Percentiles rank a stretch among this genome's conserved stretches.
Conservation (phyloP, 1,140 invertebrate genomes). For the Maconellicoccus hirsutus region DNA sequence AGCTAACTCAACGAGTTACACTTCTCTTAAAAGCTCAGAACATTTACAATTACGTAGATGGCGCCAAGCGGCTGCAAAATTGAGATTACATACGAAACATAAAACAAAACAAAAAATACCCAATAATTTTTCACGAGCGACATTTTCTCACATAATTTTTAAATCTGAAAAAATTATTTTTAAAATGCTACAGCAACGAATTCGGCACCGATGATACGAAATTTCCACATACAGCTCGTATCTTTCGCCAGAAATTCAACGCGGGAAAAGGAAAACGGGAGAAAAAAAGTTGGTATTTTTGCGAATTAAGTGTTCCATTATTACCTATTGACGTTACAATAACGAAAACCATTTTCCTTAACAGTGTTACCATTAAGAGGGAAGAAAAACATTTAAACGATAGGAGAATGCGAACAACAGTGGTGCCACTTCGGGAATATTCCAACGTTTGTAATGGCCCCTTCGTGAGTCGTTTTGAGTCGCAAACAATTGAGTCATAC, state of each 20-base stretch:
- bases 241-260: neutral
- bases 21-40: neutral
- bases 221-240: neutral
- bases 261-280: neutral
- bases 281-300: slow-evolving; percentile 15
- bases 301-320: slow-evolving; percentile 14
- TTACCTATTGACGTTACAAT: slow-evolving; percentile 12
- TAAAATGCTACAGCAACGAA: neutral
- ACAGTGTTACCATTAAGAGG: slow-evolving; percentile 13
- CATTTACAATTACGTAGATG: neutral
- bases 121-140: neutral
- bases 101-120: neutral
- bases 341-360: neutral
- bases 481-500: slow-evolving; percentile 20
- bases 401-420: slow-evolving; percentile 5
- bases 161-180: neutral
- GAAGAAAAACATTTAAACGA: slow-evolving; percentile 16
- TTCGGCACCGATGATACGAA: no score
- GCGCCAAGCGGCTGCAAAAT: neutral
- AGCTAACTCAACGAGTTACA: no score
- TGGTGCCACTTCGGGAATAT: slow-evolving; percentile 19
- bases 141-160: neutral
- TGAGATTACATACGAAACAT: neutral
- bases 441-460: slow-evolving; percentile 10
- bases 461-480: slow-evolving; percentile 19